phyloP scores from a whole-genome alignment of 2,797 vertebrate genomes.

The Epinephelus malabaricus region DNA sequence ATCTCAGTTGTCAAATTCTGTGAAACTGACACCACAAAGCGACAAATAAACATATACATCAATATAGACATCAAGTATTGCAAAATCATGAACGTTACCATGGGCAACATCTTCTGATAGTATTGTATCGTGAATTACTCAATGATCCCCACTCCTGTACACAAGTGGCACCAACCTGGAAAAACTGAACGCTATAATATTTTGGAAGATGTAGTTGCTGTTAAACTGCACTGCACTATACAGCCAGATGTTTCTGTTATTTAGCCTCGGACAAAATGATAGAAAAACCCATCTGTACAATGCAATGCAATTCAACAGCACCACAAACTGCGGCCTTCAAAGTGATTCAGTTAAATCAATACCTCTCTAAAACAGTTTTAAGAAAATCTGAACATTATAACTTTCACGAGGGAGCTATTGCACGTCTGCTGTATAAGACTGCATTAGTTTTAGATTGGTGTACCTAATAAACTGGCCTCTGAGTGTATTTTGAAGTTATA shows the following conservation, averaged over 20 bases:
- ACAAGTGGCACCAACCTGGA: too few relatives aligned
- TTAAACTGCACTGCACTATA: not conserved
- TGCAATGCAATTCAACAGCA: constrained; percentile 5
- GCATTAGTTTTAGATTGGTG: not conserved
- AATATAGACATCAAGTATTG: too few relatives aligned
- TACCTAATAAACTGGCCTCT: too few relatives aligned
- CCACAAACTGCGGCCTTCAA: not conserved
- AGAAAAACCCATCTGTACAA: not conserved
- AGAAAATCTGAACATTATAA: constrained; percentile 1
- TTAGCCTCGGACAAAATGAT: not conserved
- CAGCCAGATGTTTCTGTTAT: not conserved
- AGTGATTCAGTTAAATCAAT: constrained; percentile 6
- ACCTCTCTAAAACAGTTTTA: not conserved
- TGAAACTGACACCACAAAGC: too few relatives aligned
- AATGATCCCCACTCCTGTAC: too few relatives aligned
- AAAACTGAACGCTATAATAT: not conserved
- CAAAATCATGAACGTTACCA: too few relatives aligned
- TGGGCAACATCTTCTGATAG: too few relatives aligned
- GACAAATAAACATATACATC: too few relatives aligned
- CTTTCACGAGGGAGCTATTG: not conserved
- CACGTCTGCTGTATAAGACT: not conserved
- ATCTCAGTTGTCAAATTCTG: too few relatives aligned
- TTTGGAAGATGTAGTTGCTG: not conserved
- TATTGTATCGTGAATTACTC: too few relatives aligned
- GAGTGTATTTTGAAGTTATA: not conserved